These are phyloP conservation scores for Zhuqinia jingwanae DNA, from an alignment of 2,888 invertebrate genomes.

Conservation along the genomic window DNA sequence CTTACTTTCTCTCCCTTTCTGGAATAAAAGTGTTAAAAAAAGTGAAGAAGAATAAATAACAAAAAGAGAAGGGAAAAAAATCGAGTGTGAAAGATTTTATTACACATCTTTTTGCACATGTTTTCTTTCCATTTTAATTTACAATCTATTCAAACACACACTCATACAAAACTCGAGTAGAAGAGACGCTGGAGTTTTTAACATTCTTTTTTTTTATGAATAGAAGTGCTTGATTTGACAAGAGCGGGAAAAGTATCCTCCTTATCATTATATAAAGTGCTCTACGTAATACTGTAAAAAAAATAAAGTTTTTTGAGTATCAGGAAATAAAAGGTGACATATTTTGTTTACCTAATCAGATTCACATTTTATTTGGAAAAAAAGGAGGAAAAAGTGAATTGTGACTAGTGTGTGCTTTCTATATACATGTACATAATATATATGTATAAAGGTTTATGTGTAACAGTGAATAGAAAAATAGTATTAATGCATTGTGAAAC, in stretches of 20 bases:
- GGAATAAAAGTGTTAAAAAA: slow-evolving; percentile 17
- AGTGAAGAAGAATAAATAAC: too few species aligned
- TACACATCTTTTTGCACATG: not conserved
- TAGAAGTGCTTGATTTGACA: slow-evolving; percentile 61
- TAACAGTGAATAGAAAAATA: not conserved
- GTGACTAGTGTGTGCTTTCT: not conserved
- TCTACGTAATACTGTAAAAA: too few species aligned
- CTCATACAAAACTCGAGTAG: not conserved
- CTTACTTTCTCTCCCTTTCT: not conserved
- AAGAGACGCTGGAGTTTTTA: not conserved
- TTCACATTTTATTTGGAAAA: slow-evolving; percentile 32
- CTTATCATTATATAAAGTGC: too few species aligned
- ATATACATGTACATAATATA: not conserved
- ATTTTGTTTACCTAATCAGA: slow-evolving; percentile 28
- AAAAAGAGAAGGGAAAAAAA: too few species aligned
- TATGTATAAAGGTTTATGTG: not conserved
- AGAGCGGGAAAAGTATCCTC: slow-evolving; percentile 22
- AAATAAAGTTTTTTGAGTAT: slow-evolving; percentile 14
- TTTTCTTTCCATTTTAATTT: too few species aligned
- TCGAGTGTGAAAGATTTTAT: not conserved
- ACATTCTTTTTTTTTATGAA: slow-evolving; percentile 39
- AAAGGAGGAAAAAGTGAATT: not conserved
- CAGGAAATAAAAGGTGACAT: slow-evolving; percentile 8
- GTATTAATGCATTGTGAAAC: not conserved
- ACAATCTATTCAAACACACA: slow-evolving; percentile 16